Percentiles rank a stretch among this genome's conserved stretches.
Evolutionary conservation across 2,113 vertebrate species (phyloP).

Genomic region (Pogonocichla stellata): DNA sequence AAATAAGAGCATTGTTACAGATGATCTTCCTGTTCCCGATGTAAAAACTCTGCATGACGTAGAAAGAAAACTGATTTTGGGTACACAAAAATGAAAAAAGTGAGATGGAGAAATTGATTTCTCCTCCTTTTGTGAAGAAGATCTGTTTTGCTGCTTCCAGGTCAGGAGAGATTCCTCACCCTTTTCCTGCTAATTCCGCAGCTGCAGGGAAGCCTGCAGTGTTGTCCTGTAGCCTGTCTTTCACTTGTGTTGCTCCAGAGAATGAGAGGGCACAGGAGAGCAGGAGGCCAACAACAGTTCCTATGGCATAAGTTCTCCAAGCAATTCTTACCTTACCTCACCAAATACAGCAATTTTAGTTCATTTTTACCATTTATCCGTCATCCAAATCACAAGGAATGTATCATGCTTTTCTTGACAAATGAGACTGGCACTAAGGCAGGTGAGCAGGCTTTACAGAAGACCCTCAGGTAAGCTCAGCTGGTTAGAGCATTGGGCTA

Average conservation of each 20-base stretch:
- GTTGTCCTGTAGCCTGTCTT: not conserved
- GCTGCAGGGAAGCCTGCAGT: not conserved
- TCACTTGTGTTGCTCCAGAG: not conserved
- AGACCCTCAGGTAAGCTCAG: not conserved
- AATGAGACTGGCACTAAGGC: not conserved
- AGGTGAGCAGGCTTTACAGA: not conserved
- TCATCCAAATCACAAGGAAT: not conserved
- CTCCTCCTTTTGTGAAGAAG: not conserved
- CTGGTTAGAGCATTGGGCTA: not conserved
- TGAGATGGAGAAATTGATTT: not conserved
- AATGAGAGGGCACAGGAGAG: not conserved
- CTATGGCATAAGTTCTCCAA: not conserved
- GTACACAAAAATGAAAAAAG: not conserved
- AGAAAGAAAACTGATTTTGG: not conserved
- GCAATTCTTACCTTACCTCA: not conserved
- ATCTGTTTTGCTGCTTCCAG: not conserved
- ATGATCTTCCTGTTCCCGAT: not conserved
- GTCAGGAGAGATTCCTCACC: not conserved
- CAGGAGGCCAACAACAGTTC: not conserved
- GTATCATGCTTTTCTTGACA: not conserved
- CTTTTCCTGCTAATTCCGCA: not conserved
- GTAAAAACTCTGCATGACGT: not conserved
- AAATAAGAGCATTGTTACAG: rapidly evolving
- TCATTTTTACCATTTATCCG: not conserved
- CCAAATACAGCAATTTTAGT: not conserved